Percentiles rank a stretch among this genome's conserved stretches.
Evolutionary conservation across 2,113 vertebrate species (phyloP).

Genomic region (Rissa tridactyla): DNA sequence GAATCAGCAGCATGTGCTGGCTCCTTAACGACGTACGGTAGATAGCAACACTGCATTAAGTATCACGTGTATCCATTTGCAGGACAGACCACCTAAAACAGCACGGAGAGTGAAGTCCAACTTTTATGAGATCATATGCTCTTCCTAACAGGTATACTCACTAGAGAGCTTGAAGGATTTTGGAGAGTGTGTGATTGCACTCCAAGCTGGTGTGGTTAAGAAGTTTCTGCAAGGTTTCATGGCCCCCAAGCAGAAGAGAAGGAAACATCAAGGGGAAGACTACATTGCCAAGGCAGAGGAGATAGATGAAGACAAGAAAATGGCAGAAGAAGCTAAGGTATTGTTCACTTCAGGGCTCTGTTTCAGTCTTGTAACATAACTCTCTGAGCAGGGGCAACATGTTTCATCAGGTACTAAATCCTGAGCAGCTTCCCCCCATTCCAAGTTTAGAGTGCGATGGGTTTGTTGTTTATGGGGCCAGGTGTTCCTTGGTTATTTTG

Average conservation of each 20-base stretch:
- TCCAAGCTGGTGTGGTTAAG: constrained; percentile 93
- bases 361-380: background rate
- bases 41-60: background rate
- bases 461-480: background rate
- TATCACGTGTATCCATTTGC: background rate
- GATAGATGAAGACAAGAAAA: constrained; percentile 92
- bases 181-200: constrained; percentile 89
- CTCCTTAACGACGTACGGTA: background rate
- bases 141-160: constrained; percentile 77
- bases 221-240: constrained; percentile 99
- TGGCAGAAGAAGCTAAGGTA: constrained; percentile 97
- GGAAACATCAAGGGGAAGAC: constrained; percentile 85
- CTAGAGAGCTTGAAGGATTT: constrained; percentile 92
- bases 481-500: background rate
- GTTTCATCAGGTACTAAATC: background rate
- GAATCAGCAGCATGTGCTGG: background rate
- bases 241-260: constrained; percentile 96
- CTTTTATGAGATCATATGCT: background rate
- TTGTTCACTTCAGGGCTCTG: background rate
- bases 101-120: background rate
- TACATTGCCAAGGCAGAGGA: constrained; percentile 85
- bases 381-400: background rate
- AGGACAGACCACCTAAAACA: background rate
- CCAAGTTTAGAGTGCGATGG: background rate
- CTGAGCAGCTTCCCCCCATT: background rate